Conservation (phyloP, 35 echinoderm and acorn worm species). For the Chiridota heheva region DNA sequence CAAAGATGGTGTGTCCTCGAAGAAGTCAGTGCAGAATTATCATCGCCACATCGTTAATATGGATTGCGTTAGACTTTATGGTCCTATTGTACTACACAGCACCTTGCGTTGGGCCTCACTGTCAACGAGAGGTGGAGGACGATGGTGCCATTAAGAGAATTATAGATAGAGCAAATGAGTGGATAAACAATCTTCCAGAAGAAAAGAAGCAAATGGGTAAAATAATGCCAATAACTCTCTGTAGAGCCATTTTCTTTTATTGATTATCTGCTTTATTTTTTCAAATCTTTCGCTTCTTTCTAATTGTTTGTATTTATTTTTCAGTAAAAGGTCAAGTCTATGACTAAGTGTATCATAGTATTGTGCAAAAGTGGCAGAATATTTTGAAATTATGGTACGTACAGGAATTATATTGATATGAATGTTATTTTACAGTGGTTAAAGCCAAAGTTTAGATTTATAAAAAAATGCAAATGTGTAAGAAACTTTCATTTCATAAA, state of each 20-base stretch:
- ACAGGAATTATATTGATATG: too few species aligned
- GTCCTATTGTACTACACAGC: conserved; percentile 87
- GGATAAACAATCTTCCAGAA: conserved; percentile 84
- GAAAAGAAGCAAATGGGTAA: conserved; percentile 93
- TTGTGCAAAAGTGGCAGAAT: too few species aligned
- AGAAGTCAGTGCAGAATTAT: conserved; percentile 96
- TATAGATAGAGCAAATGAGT: conserved; percentile 89
- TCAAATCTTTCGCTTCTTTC: neutral
- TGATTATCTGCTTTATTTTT: too few species aligned
- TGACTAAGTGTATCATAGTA: too few species aligned
- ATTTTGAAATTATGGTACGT: too few species aligned
- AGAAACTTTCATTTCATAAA: too few species aligned
- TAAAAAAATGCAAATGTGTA: too few species aligned
- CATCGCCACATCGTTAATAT: conserved; percentile 89
- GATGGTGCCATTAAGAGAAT: conserved; percentile 73
- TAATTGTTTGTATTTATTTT: neutral
- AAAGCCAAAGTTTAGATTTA: too few species aligned
- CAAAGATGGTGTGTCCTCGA: conserved; percentile 66
- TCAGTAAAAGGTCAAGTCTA: too few species aligned
- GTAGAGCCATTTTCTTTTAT: too few species aligned
- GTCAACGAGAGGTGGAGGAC: conserved; percentile 27
- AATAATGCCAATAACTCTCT: too few species aligned
- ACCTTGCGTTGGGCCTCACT: conserved; percentile 77
- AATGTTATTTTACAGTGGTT: too few species aligned
- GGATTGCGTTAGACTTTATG: conserved; percentile 87